Conservation (phyloP, 1,140 invertebrate species). For the Drosophila kohkoa region DNA sequence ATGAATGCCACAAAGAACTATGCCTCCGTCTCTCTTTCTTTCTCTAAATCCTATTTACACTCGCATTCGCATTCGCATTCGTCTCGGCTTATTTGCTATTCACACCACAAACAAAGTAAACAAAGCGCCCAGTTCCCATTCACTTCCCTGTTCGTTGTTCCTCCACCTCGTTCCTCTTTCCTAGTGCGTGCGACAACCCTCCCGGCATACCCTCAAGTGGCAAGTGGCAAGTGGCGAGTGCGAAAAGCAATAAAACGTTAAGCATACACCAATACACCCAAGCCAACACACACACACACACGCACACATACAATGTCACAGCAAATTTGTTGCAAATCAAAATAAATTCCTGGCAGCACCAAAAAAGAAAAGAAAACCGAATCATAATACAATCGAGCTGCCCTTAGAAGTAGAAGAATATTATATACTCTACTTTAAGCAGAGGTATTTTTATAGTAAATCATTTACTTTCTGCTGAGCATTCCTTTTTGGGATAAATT, state of each 20-base stretch:
- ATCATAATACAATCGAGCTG: slow-evolving; percentile 29
- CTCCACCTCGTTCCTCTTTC: background rate
- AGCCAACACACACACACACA: slow-evolving; percentile 37
- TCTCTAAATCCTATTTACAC: background rate
- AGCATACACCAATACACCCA: slow-evolving; percentile 38
- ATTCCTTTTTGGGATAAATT: too few relatives aligned
- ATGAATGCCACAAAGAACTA: slow-evolving; percentile 1
- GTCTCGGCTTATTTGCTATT: slow-evolving; percentile 78
- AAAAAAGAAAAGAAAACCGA: slow-evolving; percentile 52
- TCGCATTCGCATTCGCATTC: slow-evolving; percentile 52
- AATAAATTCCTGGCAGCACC: slow-evolving; percentile 69
- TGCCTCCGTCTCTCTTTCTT: background rate
- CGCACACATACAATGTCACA: slow-evolving; percentile 59
- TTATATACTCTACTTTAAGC: slow-evolving; percentile 27
- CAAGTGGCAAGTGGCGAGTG: slow-evolving; percentile 63
- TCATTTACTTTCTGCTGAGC: too few relatives aligned
- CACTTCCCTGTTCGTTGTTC: background rate
- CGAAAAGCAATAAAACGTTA: slow-evolving; percentile 76
- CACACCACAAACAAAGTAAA: slow-evolving; percentile 82
- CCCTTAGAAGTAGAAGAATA: background rate
- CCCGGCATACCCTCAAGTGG: slow-evolving; percentile 45
- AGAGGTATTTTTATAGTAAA: background rate
- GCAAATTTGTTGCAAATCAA: slow-evolving; percentile 81
- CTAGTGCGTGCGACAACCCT: slow-evolving; percentile 59
- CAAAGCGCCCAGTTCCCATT: slow-evolving; percentile 43